phyloP scores from a whole-genome alignment of 1,140 invertebrate species.

The Choristoneura fumiferana region DNA sequence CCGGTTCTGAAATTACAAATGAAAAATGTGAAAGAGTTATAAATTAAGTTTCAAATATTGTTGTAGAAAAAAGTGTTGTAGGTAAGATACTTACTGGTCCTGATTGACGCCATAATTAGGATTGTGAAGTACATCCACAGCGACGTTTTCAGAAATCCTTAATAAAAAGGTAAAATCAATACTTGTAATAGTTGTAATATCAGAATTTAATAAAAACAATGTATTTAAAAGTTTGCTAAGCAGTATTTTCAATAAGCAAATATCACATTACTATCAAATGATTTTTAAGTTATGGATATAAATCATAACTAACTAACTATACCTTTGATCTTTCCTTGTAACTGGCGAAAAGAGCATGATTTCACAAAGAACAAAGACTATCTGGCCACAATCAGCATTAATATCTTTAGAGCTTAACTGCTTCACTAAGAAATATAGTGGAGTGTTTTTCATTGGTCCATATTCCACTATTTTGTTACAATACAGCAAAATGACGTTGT shows the following conservation, averaged over 20 bases:
- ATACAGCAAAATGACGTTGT: slow-evolving; percentile 50
- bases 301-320: slow-evolving; percentile 12
- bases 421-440: slow-evolving; percentile 51
- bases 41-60: too few relatives aligned
- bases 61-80: too few relatives aligned
- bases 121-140: slow-evolving; percentile 42
- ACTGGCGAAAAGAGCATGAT: slow-evolving; percentile 52
- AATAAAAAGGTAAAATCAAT: slow-evolving; percentile 31
- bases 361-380: slow-evolving; percentile 55
- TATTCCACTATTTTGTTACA: slow-evolving; percentile 56
- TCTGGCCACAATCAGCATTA: slow-evolving; percentile 32
- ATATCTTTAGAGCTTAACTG: slow-evolving; percentile 40
- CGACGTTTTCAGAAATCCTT: slow-evolving; percentile 52
- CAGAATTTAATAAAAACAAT: too few relatives aligned
- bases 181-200: too few relatives aligned
- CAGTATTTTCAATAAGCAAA: too few relatives aligned
- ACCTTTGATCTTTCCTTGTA: slow-evolving; percentile 63
- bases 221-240: too few relatives aligned
- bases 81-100: slow-evolving; percentile 35
- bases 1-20: slow-evolving; percentile 39
- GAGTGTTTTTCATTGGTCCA: slow-evolving; percentile 46
- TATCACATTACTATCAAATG: too few relatives aligned
- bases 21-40: neutral
- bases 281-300: too few relatives aligned
- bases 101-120: slow-evolving; percentile 34